Percentiles rank a stretch among this genome's conserved stretches.
These are phyloP conservation scores for Rhabdomys dilectus DNA, from an alignment of 2,113 vertebrate species.

Conservation along the genomic window DNA sequence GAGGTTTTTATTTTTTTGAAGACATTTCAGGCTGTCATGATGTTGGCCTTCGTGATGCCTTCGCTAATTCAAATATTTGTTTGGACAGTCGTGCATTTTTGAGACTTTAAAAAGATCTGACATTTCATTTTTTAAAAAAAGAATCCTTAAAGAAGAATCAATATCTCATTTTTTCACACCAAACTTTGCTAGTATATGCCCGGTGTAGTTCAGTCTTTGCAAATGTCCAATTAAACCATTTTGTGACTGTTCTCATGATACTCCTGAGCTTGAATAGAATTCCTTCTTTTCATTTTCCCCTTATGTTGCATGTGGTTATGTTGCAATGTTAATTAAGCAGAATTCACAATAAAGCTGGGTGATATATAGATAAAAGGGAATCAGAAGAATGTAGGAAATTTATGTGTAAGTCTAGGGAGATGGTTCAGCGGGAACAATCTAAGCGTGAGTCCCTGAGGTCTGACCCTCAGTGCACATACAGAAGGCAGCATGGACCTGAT, in stretches of 20 bases:
- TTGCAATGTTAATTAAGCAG: not conserved
- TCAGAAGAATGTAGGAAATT: not conserved
- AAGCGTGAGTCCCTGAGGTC: not conserved
- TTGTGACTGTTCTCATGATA: not conserved
- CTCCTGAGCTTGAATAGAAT: not conserved
- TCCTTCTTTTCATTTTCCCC: not conserved
- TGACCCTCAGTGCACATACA: no score
- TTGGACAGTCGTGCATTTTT: not conserved
- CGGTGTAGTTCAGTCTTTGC: not conserved
- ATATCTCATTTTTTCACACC: constrained; percentile 6
- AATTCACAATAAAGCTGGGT: not conserved
- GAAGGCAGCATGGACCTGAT: not conserved
- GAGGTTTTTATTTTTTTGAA: not conserved
- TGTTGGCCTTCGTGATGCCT: not conserved
- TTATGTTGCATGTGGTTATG: not conserved
- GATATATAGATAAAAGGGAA: not conserved
- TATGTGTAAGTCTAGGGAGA: not conserved
- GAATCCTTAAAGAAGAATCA: constrained; percentile 1
- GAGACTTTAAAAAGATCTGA: constrained; percentile 28
- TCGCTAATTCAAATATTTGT: constrained; percentile 50
- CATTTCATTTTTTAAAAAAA: not conserved
- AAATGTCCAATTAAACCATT: not conserved
- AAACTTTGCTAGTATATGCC: not conserved
- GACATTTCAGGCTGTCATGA: not conserved
- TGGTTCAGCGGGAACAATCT: not conserved